These are phyloP conservation scores for Pithys albifrons DNA, from an alignment of 2,113 vertebrate species.

Conservation along the genomic window DNA sequence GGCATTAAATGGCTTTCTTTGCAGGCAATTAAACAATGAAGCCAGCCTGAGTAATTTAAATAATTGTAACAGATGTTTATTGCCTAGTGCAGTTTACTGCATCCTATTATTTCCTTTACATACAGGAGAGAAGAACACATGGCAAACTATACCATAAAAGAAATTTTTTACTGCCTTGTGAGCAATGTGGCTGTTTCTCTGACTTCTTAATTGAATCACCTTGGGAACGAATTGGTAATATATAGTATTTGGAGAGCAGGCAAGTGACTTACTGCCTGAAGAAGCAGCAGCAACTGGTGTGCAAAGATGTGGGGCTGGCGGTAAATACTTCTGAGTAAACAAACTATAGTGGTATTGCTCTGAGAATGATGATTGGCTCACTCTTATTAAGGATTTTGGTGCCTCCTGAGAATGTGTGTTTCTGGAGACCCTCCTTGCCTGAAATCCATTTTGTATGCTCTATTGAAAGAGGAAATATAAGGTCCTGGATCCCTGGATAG, in stretches of 20 bases:
- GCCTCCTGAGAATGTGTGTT: not conserved
- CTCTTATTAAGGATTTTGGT: not conserved
- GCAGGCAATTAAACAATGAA: conserved; percentile 61
- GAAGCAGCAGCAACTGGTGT: conserved; percentile 9
- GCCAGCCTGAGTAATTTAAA: conserved; percentile 42
- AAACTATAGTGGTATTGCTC: not conserved
- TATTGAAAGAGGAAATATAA: not conserved
- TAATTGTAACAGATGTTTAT: conserved; percentile 68
- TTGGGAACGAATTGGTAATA: conserved; percentile 24
- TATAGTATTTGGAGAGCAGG: conserved; percentile 29
- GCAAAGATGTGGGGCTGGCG: not conserved
- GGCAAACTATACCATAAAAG: conserved; percentile 10
- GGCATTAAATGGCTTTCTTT: conserved; percentile 38
- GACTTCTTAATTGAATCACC: conserved; percentile 55
- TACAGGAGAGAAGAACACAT: conserved; percentile 28
- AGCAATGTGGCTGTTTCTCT: conserved; percentile 25
- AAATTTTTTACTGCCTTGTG: conserved; percentile 48
- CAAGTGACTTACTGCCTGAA: conserved; percentile 12
- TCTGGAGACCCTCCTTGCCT: not conserved
- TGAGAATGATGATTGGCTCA: not conserved
- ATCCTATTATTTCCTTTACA: conserved; percentile 35
- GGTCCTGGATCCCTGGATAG: not conserved
- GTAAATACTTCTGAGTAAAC: conserved; percentile 17
- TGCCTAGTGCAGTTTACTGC: conserved; percentile 37
- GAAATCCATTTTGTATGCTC: not conserved